Conservation (phyloP, 1,140 invertebrate genomes). For the Hetaerina americana region DNA sequence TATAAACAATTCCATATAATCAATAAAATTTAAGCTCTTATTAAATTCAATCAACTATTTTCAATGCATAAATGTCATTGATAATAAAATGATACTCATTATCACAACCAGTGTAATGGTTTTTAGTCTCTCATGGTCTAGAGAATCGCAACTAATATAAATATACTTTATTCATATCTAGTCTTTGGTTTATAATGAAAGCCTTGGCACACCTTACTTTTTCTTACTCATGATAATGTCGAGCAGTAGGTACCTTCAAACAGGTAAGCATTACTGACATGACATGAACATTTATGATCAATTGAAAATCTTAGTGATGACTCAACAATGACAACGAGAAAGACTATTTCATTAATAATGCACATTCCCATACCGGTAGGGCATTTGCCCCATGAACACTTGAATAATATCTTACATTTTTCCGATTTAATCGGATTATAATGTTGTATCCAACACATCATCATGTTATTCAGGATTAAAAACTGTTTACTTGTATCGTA, state of each 20-base stretch:
- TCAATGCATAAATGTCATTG: background rate
- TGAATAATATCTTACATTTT: background rate
- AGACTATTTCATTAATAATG: background rate
- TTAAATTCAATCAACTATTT: background rate
- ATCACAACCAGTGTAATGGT: background rate
- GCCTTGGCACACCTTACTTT: background rate
- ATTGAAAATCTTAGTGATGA: background rate
- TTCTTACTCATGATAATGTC: background rate
- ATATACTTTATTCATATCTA: background rate
- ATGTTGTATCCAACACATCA: background rate
- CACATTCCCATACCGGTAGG: background rate
- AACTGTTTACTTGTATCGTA: background rate
- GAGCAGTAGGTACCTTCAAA: background rate
- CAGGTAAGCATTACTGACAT: background rate
- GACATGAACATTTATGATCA: background rate
- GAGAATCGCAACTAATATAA: background rate
- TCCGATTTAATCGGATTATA: background rate
- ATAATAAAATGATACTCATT: background rate
- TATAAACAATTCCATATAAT: background rate
- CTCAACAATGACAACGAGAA: background rate
- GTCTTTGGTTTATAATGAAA: background rate
- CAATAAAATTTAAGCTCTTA: background rate
- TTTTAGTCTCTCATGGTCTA: background rate
- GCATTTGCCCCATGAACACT: background rate
- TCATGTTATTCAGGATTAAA: background rate